These are phyloP conservation scores for Drosophila rellima DNA, from an alignment of 2,888 invertebrate genomes.

Conservation along the genomic window DNA sequence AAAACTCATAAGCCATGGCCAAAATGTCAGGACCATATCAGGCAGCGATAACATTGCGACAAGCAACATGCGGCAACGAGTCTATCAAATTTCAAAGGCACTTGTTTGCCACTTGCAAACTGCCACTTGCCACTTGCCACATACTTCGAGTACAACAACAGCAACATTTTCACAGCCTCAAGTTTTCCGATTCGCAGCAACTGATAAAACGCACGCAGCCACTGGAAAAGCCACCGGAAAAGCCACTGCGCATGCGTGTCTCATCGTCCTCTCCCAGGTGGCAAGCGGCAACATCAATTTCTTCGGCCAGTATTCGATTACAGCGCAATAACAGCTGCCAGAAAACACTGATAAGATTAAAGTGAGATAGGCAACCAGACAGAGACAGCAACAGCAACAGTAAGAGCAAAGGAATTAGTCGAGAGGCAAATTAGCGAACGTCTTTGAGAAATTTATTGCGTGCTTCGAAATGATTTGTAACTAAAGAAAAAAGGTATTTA, in stretches of 20 bases:
- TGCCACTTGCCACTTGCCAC: conserved; percentile 28
- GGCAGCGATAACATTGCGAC: conserved; percentile 42
- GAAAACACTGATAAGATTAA: conserved; percentile 65
- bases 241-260: conserved; percentile 58
- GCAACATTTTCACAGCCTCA: conserved; percentile 44
- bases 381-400: conserved; percentile 37
- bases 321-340: conserved; percentile 52
- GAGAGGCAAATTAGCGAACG: conserved; percentile 44
- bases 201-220: conserved; percentile 63
- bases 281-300: conserved; percentile 45
- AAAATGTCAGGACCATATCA: conserved; percentile 52
- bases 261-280: conserved; percentile 19
- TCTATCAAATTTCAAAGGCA: conserved; percentile 77
- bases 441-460: conserved; percentile 49
- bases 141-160: conserved; percentile 6
- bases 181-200: conserved; percentile 51
- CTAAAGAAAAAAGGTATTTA: too few relatives aligned
- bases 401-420: conserved; percentile 14
- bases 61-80: conserved; percentile 48
- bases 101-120: conserved; percentile 53
- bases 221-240: conserved; percentile 34
- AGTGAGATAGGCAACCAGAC: conserved; percentile 37
- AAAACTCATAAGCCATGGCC: conserved; percentile 52
- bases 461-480: conserved; percentile 27
- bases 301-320: conserved; percentile 65